A percentile compares a stretch with the other conserved stretches of the same genome.
phyloP scores from a whole-genome alignment of 1,140 invertebrate genomes.

The Drosophila subpulchrella region DNA sequence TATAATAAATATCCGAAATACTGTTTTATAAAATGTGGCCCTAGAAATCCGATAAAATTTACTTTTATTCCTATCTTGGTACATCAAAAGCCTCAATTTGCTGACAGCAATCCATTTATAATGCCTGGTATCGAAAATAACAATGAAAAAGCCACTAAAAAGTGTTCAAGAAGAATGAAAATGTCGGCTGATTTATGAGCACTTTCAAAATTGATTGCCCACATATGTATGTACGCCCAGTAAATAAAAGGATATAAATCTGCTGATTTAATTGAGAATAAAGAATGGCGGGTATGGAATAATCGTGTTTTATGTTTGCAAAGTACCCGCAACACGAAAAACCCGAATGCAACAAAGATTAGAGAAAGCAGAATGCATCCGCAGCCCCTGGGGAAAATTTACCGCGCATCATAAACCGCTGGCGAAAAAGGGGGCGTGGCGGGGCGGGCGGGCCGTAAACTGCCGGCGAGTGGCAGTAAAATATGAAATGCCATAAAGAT shows the following conservation, averaged over 20 bases:
- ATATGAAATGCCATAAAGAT: conserved; percentile 71
- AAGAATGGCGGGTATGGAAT: conserved; percentile 1
- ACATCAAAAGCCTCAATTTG: conserved; percentile 18
- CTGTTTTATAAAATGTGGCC: no score
- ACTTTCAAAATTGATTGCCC: conserved; percentile 39
- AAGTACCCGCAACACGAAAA: not conserved
- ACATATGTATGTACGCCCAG: conserved; percentile 3
- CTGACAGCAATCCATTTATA: conserved; percentile 23
- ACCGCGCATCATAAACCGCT: conserved; percentile 39
- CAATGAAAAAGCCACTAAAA: conserved; percentile 25
- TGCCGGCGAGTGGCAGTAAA: conserved; percentile 35
- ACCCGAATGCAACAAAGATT: conserved; percentile 41
- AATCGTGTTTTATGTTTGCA: conserved; percentile 17
- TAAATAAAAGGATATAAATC: conserved; percentile 32
- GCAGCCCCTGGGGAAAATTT: conserved; percentile 16
- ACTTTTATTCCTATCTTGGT: not conserved
- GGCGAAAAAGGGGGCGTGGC: conserved; percentile 4
- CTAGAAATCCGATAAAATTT: not conserved
- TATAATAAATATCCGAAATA: no score
- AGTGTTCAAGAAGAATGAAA: conserved; percentile 8
- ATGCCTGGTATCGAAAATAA: conserved; percentile 3
- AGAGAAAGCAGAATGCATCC: conserved; percentile 16
- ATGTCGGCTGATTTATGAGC: conserved; percentile 29
- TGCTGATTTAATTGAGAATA: conserved; percentile 42
- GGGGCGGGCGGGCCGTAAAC: conserved; percentile 12